phyloP scores from a whole-genome alignment of 2,888 invertebrate genomes.

The Pseudococcus jackbeardsleyi region DNA sequence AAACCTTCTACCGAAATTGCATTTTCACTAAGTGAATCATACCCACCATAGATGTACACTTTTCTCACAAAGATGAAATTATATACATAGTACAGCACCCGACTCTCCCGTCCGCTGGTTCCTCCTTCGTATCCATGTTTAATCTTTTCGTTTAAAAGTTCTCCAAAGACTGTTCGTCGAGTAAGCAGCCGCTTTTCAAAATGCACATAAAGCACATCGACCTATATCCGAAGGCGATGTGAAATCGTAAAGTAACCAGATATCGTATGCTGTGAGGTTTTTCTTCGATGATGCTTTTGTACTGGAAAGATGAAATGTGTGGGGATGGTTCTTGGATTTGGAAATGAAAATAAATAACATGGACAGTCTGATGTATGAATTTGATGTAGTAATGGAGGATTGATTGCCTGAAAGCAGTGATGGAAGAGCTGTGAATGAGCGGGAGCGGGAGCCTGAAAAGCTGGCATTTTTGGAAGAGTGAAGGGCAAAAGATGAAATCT shows the following conservation, averaged over 20 bases:
- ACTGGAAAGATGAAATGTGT: too few relatives aligned
- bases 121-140: background rate
- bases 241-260: background rate
- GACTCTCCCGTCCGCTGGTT: background rate
- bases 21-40: slow-evolving; percentile 38
- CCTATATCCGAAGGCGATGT: background rate
- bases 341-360: too few relatives aligned
- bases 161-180: background rate
- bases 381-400: too few relatives aligned
- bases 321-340: too few relatives aligned
- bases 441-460: too few relatives aligned
- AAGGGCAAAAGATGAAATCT: too few relatives aligned
- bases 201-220: slow-evolving; percentile 10
- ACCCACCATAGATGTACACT: background rate
- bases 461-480: too few relatives aligned
- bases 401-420: too few relatives aligned
- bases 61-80: slow-evolving; percentile 11
- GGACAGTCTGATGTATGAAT: too few relatives aligned
- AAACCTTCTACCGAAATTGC: slow-evolving; percentile 26
- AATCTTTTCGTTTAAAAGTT: slow-evolving; percentile 30
- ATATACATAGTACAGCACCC: background rate
- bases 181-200: background rate
- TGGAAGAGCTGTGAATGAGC: too few relatives aligned
- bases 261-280: background rate
- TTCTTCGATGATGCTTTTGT: background rate